Conservation (phyloP, 2,888 invertebrate genomes). For the Disparrhopalites patrizii region DNA sequence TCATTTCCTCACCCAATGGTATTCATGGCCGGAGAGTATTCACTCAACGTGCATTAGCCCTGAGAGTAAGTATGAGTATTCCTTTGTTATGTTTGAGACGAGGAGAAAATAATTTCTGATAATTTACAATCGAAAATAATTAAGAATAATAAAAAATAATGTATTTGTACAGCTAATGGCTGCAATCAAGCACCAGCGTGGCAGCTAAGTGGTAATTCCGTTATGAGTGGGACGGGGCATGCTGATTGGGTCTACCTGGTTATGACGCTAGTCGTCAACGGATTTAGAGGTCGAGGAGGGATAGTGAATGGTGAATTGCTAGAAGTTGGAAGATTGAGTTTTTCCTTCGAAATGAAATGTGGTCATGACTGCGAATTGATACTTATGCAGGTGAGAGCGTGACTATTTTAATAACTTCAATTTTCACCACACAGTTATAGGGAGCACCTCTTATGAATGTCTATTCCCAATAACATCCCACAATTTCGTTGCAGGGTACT, state of each 20-base stretch:
- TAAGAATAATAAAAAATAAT: neutral
- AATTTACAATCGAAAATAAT: too few relatives aligned
- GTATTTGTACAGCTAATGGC: slow-evolving; percentile 38
- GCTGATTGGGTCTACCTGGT: slow-evolving; percentile 55
- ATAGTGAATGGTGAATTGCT: slow-evolving; percentile 51
- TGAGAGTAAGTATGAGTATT: slow-evolving; percentile 49
- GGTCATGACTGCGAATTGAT: slow-evolving; percentile 55
- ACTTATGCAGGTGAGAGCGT: slow-evolving; percentile 54
- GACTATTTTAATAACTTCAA: neutral
- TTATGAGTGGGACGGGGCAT: slow-evolving; percentile 55
- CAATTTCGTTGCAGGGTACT: slow-evolving; percentile 50
- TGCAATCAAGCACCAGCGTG: slow-evolving; percentile 54
- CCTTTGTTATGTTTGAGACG: neutral
- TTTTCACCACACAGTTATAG: neutral
- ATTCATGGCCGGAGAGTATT: slow-evolving; percentile 50
- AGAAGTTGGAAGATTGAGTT: slow-evolving; percentile 54
- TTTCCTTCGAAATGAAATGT: slow-evolving; percentile 58
- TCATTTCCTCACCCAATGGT: slow-evolving; percentile 44
- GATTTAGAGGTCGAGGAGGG: slow-evolving; percentile 53
- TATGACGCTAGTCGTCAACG: slow-evolving; percentile 53
- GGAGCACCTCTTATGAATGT: neutral
- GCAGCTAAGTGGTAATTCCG: slow-evolving; percentile 54
- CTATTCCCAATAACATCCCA: too few relatives aligned
- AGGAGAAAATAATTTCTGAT: neutral
- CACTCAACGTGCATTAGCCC: slow-evolving; percentile 54